Base-by-base conservation (phyloP, 2,113 vertebrate genomes). In the Otolemur garnettii region DNA sequence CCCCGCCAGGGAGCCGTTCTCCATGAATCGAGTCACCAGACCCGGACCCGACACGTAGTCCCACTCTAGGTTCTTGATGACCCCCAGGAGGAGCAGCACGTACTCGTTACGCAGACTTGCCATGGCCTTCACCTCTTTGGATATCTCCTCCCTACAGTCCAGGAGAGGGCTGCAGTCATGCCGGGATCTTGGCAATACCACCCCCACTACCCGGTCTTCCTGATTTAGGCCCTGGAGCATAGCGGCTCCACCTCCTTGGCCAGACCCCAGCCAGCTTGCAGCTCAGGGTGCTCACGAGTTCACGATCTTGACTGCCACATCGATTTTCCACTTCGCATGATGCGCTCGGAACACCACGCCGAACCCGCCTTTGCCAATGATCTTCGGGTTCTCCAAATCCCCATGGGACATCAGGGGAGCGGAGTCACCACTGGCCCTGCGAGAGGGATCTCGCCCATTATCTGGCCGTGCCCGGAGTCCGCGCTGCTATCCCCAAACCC, bases 11-110 rank as follows among this genome's bases (percentile, higher is more conserved):
- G 98, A 99, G 11, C 99, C 98, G 0, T 98, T 98, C 90, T 99
- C 98, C 99, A 99, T 99, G 96, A 98, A 98, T n/a, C 97, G 97
- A 98, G 99, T 99, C 97, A 99, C 98, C 84, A 99, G 97, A 24
- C 98, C 99, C 0, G 98, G 97, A 7, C 96, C 93, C 0, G 15
- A 28, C 2, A 1, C 0, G 0, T 15, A 1, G 7, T 59, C 35
- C 45, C 10, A 89, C 50, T 45, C 1, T 22, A 96, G 69, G 24
- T 79, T 38, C 59, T 95, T 42, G 0, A 59, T 90, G 66, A 98
- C 68, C 42, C 91, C 98, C 60, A 93, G 68, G 59, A 98, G 82
- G 7, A 53, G 68, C 72, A 98, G 80, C 24, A 98, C 57, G 0
- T 93, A 57, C 15, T 4, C 13, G 75, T 59, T 91, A 2, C 7